These are phyloP conservation scores for Mus minutoides DNA, from an alignment of 2,797 vertebrate genomes.

Conservation along the genomic window DNA sequence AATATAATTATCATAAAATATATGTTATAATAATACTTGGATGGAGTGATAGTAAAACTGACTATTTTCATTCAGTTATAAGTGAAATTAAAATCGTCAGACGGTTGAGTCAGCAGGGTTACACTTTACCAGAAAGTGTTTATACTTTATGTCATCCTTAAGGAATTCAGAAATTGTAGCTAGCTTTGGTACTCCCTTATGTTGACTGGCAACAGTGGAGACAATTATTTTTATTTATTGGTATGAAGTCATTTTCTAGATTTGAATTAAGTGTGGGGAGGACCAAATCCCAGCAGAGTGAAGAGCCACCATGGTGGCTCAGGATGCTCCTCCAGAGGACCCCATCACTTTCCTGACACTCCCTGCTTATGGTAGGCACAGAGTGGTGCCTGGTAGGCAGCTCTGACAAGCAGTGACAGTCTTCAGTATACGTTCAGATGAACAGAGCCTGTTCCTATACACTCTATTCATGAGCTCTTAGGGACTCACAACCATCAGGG, in stretches of 20 bases:
- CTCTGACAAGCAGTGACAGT: background rate
- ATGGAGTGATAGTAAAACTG: background rate
- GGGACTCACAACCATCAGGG: background rate
- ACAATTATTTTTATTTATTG: conserved; percentile 21
- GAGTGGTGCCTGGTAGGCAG: background rate
- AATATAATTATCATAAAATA: background rate
- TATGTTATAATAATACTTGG: background rate
- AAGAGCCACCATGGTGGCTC: background rate
- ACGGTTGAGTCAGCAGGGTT: background rate
- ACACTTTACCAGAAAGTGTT: background rate
- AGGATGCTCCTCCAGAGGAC: background rate
- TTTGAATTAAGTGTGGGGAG: background rate
- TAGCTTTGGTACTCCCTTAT: background rate
- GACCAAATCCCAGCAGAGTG: background rate
- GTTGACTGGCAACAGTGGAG: background rate
- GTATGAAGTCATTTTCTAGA: background rate
- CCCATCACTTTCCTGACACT: background rate
- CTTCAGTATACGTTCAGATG: background rate
- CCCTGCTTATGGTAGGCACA: background rate
- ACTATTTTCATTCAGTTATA: background rate
- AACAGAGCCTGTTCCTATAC: background rate
- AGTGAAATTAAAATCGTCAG: conserved; percentile 2
- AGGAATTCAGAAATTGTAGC: background rate
- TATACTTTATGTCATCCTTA: background rate
- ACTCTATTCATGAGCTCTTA: background rate